These are phyloP conservation scores for Apomyelois bistriatella DNA, from an alignment of 2,888 invertebrate species.

Conservation along the genomic window DNA sequence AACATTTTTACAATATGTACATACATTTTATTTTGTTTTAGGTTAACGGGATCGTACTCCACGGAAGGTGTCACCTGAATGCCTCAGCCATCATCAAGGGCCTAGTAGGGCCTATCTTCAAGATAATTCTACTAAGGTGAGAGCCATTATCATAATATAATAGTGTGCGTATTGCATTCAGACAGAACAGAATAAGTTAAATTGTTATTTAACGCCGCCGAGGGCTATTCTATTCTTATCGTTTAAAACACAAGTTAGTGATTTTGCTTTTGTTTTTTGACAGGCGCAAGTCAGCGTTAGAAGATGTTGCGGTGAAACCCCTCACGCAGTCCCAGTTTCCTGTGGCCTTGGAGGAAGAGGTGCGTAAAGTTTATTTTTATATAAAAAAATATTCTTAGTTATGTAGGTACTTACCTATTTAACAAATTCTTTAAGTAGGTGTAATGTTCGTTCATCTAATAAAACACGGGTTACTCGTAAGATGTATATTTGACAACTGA, in stretches of 20 bases:
- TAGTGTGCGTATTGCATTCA: too few relatives aligned
- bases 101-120: slow-evolving; percentile 89
- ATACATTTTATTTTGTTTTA: slow-evolving; percentile 43
- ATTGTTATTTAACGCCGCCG: slow-evolving; percentile 6
- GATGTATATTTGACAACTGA: too few relatives aligned
- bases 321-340: slow-evolving; percentile 88
- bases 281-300: slow-evolving; percentile 85
- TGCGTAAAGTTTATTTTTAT: slow-evolving; percentile 50
- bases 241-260: slow-evolving; percentile 4
- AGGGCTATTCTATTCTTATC: too few relatives aligned
- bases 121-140: slow-evolving; percentile 92
- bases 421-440: too few relatives aligned
- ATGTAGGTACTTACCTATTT: too few relatives aligned
- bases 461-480: too few relatives aligned
- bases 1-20: too few relatives aligned
- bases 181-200: neutral
- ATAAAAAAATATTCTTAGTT: too few relatives aligned
- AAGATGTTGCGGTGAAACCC: slow-evolving; percentile 94
- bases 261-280: slow-evolving; percentile 34
- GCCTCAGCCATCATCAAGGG: slow-evolving; percentile 98
- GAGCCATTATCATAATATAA: neutral
- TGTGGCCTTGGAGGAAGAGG: slow-evolving; percentile 90
- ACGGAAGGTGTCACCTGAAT: slow-evolving; percentile 97
- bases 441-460: too few relatives aligned
- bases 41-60: slow-evolving; percentile 96